These are phyloP conservation scores for Xenus cinereus DNA, from an alignment of 2,113 vertebrate species.

Conservation along the genomic window DNA sequence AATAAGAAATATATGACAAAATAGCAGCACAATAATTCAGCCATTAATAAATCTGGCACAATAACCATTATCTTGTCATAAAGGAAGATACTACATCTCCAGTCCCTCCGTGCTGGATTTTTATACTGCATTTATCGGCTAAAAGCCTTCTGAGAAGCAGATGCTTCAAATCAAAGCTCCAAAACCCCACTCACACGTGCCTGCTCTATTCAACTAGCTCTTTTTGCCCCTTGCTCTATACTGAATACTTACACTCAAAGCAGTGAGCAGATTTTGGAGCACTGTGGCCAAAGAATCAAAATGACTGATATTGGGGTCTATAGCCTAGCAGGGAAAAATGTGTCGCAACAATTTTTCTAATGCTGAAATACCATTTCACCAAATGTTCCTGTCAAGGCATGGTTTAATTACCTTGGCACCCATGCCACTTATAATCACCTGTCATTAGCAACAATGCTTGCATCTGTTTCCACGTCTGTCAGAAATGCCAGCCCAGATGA, in stretches of 20 bases:
- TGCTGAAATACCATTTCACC: slow-evolving; percentile 85
- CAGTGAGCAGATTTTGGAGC: slow-evolving; percentile 53
- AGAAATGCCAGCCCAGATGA: slow-evolving; percentile 76
- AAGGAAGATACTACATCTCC: not conserved
- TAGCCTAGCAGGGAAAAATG: slow-evolving; percentile 78
- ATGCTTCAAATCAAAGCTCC: not conserved
- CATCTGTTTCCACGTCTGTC: slow-evolving; percentile 96
- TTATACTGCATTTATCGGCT: slow-evolving; percentile 16
- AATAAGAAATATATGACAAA: slow-evolving; percentile 14
- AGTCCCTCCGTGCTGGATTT: not conserved
- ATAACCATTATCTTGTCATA: slow-evolving; percentile 1
- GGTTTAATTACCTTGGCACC: slow-evolving; percentile 97
- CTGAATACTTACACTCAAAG: not conserved
- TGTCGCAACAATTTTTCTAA: slow-evolving; percentile 83
- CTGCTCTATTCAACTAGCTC: not conserved
- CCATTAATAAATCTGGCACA: slow-evolving; percentile 31
- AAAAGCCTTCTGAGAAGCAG: not conserved
- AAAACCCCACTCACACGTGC: not conserved
- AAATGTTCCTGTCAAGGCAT: slow-evolving; percentile 93
- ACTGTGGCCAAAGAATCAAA: slow-evolving; percentile 65
- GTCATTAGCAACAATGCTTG: slow-evolving; percentile 90
- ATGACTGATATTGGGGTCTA: slow-evolving; percentile 78
- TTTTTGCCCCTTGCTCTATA: not conserved
- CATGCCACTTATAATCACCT: slow-evolving; percentile 96
- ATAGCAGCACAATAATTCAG: slow-evolving; percentile 23